These are phyloP conservation scores for Archips crataeganus DNA, from an alignment of 2,888 invertebrate genomes.

Conservation along the genomic window DNA sequence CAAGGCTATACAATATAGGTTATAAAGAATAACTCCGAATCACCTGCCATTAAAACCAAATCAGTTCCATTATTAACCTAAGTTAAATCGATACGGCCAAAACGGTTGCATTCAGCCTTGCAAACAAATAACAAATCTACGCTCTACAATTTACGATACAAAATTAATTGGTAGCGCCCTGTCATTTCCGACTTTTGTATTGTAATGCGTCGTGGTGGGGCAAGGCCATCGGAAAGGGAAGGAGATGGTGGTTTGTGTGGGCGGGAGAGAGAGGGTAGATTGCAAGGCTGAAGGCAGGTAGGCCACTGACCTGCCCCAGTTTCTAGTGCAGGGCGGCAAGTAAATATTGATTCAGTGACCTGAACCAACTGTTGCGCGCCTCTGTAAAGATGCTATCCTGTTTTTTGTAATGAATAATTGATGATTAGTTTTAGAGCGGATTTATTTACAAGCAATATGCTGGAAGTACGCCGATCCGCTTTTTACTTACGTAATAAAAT, in stretches of 20 bases:
- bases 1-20: slow-evolving; percentile 70
- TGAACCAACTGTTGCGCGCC: slow-evolving; percentile 73
- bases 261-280: slow-evolving; percentile 62
- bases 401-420: slow-evolving; percentile 41
- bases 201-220: slow-evolving; percentile 66
- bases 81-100: slow-evolving; percentile 66
- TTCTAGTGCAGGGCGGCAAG: slow-evolving; percentile 75
- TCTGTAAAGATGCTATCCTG: slow-evolving; percentile 48
- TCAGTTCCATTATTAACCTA: slow-evolving; percentile 61
- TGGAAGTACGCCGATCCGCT: neutral
- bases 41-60: slow-evolving; percentile 70
- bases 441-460: neutral
- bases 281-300: slow-evolving; percentile 81
- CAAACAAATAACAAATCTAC: slow-evolving; percentile 54
- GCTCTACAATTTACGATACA: slow-evolving; percentile 56
- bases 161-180: slow-evolving; percentile 64
- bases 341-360: slow-evolving; percentile 82
- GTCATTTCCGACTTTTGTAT: slow-evolving; percentile 79
- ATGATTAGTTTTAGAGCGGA: slow-evolving; percentile 11
- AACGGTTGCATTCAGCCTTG: slow-evolving; percentile 60
- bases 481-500: neutral
- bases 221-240: slow-evolving; percentile 73
- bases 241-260: slow-evolving; percentile 49
- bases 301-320: slow-evolving; percentile 82
- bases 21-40: slow-evolving; percentile 60